Conservation (phyloP, 2,888 invertebrate genomes). For the Dryomyza anilis region DNA sequence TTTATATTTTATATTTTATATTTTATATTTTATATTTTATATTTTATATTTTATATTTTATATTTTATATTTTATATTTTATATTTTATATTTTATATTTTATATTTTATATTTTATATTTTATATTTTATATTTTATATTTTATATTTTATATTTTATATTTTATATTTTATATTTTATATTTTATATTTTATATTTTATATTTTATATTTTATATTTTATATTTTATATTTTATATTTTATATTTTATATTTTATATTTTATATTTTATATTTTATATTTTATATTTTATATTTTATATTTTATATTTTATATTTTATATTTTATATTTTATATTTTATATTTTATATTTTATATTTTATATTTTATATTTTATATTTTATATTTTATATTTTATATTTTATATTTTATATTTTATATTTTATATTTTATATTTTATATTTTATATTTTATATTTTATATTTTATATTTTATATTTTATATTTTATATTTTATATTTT, state of each 20-base stretch:
- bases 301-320: neutral
- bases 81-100: neutral
- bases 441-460: neutral
- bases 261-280: neutral
- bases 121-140: neutral
- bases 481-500: neutral
- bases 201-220: neutral
- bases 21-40: neutral
- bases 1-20: neutral
- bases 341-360: neutral
- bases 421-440: neutral
- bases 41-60: neutral
- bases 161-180: neutral
- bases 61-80: neutral
- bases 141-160: neutral
- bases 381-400: neutral
- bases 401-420: neutral
- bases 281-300: neutral
- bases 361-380: neutral
- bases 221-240: neutral
- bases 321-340: neutral
- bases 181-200: neutral
- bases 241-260: neutral
- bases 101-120: neutral
- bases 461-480: neutral